Base-by-base conservation (phyloP, 30 jellyfish, hydroid and myxozoan genomes). In the Aurelia sp. region DNA sequence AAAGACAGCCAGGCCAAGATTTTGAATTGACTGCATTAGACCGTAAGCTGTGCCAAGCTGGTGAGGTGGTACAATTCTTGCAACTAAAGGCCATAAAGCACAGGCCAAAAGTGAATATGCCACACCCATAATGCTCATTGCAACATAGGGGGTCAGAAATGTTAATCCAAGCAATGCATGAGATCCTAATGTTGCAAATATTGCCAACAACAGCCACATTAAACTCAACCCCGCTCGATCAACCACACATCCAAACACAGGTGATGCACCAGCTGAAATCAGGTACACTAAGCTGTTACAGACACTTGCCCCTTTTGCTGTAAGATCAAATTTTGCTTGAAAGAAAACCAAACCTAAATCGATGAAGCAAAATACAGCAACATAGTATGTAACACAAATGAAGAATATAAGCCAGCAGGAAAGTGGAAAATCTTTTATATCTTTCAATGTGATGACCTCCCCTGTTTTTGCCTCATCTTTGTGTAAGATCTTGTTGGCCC, bases 41-140 rank as follows among this genome's bases (percentile, higher is more conserved):
- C 99, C 99, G 82, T 96, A 96, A 8, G 98, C 99, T 10, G 98
- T 96, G 67, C 99, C 99, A 72, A 88, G 70, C 69, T 96, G 97
- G 71, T 96, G 92, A 48, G 81, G 90, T 20, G 97, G 98, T 13
- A 96, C 96, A 40, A 90, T 87, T 86, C 81, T 81, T 7, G 99
- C 97, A 51, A 96, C 93, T 27, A 96, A 80, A 7, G 99, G 99
- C 99, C 99, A 96, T 48, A 96, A 74, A 5, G 99, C 98, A 72
- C 99, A 96, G 19, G 99, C 99, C 44, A 95, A 88, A 19, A 95
- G 87, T 19, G 99, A 90, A 83, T 95, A 95, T 3, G 87, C 97
- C n/a, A 90, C 68, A 16, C 99, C 99, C 99, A 95, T 95, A 40
- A 95, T 63, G 18, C 81, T 47, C 99, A 95, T 95, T 44, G 98